phyloP scores from a whole-genome alignment of 1,140 invertebrate species.

The Drosophila ananassae region DNA sequence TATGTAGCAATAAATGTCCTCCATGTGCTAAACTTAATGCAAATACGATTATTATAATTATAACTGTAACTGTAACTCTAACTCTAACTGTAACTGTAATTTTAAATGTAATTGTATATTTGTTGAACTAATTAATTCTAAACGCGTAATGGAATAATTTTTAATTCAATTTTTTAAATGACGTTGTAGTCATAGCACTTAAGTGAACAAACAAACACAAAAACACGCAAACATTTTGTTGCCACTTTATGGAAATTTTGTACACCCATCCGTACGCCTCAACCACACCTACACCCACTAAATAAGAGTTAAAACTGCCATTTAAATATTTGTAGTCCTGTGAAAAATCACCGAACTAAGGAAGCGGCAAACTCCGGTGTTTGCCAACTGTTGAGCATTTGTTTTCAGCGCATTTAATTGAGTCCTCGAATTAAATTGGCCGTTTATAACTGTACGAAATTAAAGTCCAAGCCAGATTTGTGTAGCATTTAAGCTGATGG shows the following conservation, averaged over 20 bases:
- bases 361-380: slow-evolving; percentile 3
- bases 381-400: slow-evolving; percentile 50
- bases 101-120: slow-evolving; percentile 62
- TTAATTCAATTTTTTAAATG: slow-evolving; percentile 75
- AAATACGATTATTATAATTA: slow-evolving; percentile 52
- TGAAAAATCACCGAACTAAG: slow-evolving; percentile 9
- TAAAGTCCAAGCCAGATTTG: slow-evolving; percentile 50
- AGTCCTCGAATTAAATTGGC: slow-evolving; percentile 50
- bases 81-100: slow-evolving; percentile 38
- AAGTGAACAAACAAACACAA: slow-evolving; percentile 52
- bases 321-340: slow-evolving; percentile 59
- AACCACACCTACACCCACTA: slow-evolving; percentile 8
- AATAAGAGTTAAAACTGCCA: slow-evolving; percentile 63
- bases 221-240: slow-evolving; percentile 40
- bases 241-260: slow-evolving; percentile 45
- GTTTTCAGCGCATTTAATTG: slow-evolving; percentile 60
- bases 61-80: slow-evolving; percentile 34
- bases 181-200: slow-evolving; percentile 78
- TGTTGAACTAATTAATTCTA: slow-evolving; percentile 72
- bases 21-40: slow-evolving; percentile 82
- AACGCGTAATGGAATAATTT: slow-evolving; percentile 51
- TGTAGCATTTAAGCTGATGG: slow-evolving; percentile 65
- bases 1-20: slow-evolving; percentile 80
- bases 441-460: slow-evolving; percentile 17
- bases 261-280: slow-evolving; percentile 1